Base-by-base conservation (phyloP, 2,888 invertebrate genomes). In the Drosophila setosimentum region DNA sequence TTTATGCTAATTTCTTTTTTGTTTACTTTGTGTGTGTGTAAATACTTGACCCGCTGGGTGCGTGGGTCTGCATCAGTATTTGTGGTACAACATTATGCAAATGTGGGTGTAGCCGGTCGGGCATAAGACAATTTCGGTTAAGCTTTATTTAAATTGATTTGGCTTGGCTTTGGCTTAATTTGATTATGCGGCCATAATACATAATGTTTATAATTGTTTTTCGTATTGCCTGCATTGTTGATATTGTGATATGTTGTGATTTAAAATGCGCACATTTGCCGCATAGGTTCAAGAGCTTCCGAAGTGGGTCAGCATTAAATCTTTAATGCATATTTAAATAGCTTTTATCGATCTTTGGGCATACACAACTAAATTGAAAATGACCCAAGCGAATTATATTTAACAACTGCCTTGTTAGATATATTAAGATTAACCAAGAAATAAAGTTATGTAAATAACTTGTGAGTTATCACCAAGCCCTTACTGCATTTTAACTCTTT, bases 51-150 rank as follows among this genome's bases (percentile, higher is more conserved):
- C 78, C 79, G 80, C 78, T 67, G 61, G 51, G 21, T 68, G 60
- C 50, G 63, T 68, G 60, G 49, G 45, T 55, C 48, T 53, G 62
- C 51, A 58, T 57, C 58, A 57, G 16, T 40, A n/a, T 70, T 64
- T 53, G 27, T 62, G 37, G 13, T 30, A 53, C 29, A 51, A 35
- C 30, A 58, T 68, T 83, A 83, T 85, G 78, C 58, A 68, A 86
- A 82, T 86, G 86, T 87, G 75, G 85, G 85, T 78, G 85, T 83
- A 70, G 83, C 85, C 71, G 77, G 53, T 37, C 27, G 13, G 57
- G 67, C 75, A 70, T 75, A 77, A 71, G 80, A 80, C 76, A 42
- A 69, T 78, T 75, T 82, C 45, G 66, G 2, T 18, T 58, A 40
- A 51, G 68, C 58, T 68, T 50, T 60, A 64, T 77, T 77, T 57